Percentiles rank a stretch among this genome's conserved stretches.
These are phyloP conservation scores for Charadrius vociferus DNA, from an alignment of 2,113 vertebrate species.

Conservation along the genomic window DNA sequence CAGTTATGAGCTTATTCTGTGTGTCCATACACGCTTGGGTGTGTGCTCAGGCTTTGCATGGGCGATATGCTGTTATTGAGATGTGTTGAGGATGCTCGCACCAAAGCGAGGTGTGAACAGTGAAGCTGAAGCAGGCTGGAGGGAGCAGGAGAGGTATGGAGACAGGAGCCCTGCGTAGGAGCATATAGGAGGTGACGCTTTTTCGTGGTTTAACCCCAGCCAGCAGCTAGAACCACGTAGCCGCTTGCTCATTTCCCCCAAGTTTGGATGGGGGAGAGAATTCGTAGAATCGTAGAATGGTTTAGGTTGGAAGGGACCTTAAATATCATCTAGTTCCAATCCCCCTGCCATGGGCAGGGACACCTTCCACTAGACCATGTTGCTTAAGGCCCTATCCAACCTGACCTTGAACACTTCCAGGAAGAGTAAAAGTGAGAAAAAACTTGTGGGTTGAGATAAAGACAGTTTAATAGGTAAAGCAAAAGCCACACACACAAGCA, in stretches of 20 bases:
- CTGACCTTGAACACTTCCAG: too few species aligned
- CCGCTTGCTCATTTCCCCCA: neutral
- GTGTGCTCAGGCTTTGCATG: neutral
- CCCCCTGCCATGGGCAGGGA: too few species aligned
- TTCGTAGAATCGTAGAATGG: too few species aligned
- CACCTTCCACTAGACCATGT: too few species aligned
- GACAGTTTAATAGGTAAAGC: neutral
- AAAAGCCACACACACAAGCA: too few species aligned
- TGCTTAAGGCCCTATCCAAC: too few species aligned
- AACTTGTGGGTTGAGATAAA: neutral
- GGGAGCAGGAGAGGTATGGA: neutral
- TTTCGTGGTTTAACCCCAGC: neutral
- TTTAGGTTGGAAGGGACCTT: too few species aligned
- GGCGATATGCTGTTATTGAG: neutral
- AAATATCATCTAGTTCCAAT: too few species aligned
- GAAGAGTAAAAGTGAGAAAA: neutral
- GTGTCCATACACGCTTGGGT: accelerated
- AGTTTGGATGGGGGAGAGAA: neutral
- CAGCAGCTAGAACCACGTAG: neutral
- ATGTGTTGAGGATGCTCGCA: accelerated
- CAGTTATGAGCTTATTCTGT: neutral
- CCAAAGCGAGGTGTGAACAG: neutral
- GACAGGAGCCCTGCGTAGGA: neutral
- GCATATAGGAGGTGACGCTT: accelerated
- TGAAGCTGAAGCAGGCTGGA: neutral